Evolutionary conservation across 53 echinoderm and acorn worm genomes (phyloP).

Genomic region (Actinopyga echinites): DNA sequence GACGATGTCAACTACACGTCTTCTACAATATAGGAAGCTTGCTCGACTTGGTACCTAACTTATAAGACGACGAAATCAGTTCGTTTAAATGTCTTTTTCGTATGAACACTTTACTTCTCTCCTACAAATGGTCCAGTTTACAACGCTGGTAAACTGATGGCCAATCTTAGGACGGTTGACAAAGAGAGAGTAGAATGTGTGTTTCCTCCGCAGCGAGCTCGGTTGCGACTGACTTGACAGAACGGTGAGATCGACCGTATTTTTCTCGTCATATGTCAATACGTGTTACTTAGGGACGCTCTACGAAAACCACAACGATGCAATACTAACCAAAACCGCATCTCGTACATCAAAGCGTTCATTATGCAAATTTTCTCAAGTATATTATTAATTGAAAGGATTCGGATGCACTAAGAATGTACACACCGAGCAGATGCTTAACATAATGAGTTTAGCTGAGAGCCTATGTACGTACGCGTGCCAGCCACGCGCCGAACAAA

Average conservation of each 20-base stretch:
- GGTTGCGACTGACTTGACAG: conserved; percentile 47
- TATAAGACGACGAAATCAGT: no score
- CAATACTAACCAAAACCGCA: conserved; percentile 40
- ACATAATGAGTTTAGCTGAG: conserved; percentile 47
- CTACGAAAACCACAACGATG: conserved; percentile 24
- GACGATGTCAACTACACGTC: no score
- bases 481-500: conserved; percentile 48
- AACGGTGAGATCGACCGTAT: conserved; percentile 29
- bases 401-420: conserved; percentile 48
- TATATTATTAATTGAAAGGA: conserved; percentile 45
- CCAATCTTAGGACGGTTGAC: conserved; percentile 39
- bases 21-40: no score
- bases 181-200: conserved; percentile 40
- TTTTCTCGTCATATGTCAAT: conserved; percentile 38
- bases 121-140: conserved; percentile 13
- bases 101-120: conserved; percentile 7
- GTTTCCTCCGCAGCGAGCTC: conserved; percentile 24
- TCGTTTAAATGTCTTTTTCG: neutral
- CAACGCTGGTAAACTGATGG: conserved; percentile 25
- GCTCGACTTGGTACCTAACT: no score
- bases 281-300: conserved; percentile 46
- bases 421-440: conserved; percentile 44
- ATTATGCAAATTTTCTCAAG: conserved; percentile 43
- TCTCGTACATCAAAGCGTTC: conserved; percentile 41
- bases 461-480: conserved; percentile 30